Evolutionary conservation across 1,140 invertebrate species (phyloP).

Genomic region (Trachymyrmex cornetzi): DNA sequence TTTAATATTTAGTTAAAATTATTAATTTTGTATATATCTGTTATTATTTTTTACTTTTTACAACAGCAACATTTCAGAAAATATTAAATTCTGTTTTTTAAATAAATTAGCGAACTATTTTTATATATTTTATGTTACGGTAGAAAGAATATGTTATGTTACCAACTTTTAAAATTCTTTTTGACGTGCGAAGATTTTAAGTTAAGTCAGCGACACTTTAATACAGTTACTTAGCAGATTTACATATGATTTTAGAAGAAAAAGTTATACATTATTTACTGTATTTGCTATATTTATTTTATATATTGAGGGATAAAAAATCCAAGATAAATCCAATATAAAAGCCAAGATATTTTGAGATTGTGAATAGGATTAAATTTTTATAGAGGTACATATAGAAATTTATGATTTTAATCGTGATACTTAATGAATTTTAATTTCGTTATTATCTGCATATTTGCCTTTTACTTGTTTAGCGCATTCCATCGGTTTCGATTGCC

Average conservation of each 20-base stretch:
- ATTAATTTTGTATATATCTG: background rate
- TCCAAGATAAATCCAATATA: background rate
- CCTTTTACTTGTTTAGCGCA: conserved; percentile 28
- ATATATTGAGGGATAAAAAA: background rate
- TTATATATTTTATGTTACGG: conserved; percentile 13
- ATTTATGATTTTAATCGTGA: background rate
- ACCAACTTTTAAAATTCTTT: background rate
- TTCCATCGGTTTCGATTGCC: conserved; percentile 60
- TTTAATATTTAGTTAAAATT: conserved; percentile 10
- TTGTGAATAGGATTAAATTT: too few species aligned
- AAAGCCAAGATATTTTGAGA: background rate
- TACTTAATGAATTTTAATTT: conserved; percentile 38
- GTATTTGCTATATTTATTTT: background rate
- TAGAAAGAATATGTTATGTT: background rate
- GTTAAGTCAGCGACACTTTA: background rate
- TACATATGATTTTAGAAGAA: background rate
- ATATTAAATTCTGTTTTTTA: conserved; percentile 33
- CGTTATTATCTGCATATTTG: conserved; percentile 19
- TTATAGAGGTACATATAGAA: background rate
- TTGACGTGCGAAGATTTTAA: conserved; percentile 5
- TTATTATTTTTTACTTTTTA: background rate
- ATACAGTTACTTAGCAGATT: background rate
- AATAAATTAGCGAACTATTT: conserved; percentile 3
- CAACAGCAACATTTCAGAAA: background rate
- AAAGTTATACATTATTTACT: background rate